These are phyloP conservation scores for Rhopalosiphum padi DNA, from an alignment of 1,140 invertebrate genomes.

Conservation along the genomic window DNA sequence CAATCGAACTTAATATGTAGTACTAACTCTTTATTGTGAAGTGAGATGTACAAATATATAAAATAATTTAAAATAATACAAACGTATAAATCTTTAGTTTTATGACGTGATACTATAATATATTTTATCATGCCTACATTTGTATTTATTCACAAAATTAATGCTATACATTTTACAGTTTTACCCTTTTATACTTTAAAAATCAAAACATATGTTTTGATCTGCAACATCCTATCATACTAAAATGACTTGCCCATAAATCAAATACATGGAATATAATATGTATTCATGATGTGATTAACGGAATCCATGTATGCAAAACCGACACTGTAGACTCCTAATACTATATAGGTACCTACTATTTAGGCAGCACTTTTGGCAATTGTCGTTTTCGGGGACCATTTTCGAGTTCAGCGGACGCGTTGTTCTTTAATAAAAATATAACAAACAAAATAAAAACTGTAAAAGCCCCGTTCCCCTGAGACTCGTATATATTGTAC, in stretches of 20 bases:
- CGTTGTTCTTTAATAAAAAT: conserved; percentile 39
- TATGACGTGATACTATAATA: background rate
- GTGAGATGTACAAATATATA: background rate
- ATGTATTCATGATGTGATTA: background rate
- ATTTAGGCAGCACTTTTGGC: background rate
- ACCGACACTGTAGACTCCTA: background rate
- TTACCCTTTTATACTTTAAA: background rate
- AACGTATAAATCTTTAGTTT: background rate
- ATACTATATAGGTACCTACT: background rate
- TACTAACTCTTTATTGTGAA: background rate
- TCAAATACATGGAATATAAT: background rate
- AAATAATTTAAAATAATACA: background rate
- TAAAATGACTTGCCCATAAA: background rate
- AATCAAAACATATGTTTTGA: background rate
- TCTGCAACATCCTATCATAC: background rate
- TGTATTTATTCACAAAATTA: background rate
- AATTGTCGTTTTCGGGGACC: conserved; percentile 17
- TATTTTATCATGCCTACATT: background rate
- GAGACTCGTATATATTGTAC: conserved; percentile 28
- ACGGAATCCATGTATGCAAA: conserved; percentile 6
- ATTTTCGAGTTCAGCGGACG: conserved; percentile 28
- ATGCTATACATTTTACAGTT: background rate
- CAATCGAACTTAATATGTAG: background rate
- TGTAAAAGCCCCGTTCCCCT: conserved; percentile 22
- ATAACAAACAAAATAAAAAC: conserved; percentile 36